phyloP scores from a whole-genome alignment of 2,113 vertebrate species.

The Apteryx mantelli region DNA sequence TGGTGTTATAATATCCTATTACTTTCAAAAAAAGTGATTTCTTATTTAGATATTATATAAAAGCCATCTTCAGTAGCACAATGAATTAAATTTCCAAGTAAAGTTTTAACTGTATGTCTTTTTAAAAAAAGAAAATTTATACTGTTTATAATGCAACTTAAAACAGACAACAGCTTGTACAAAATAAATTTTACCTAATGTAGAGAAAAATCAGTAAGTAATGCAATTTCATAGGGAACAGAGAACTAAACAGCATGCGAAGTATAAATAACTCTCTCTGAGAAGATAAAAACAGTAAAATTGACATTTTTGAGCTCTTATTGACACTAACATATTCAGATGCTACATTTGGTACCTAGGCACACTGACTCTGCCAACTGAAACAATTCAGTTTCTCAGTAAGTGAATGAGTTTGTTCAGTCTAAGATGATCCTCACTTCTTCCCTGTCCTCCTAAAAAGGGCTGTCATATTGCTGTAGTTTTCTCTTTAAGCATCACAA shows the following conservation, averaged over 20 bases:
- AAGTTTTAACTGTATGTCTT: neutral
- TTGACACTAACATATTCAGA: neutral
- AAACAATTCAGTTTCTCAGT: neutral
- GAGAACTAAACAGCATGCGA: neutral
- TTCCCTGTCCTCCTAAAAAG: neutral
- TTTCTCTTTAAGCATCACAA: neutral
- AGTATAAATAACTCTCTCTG: neutral
- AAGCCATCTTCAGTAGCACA: neutral
- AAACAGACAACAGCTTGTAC: neutral
- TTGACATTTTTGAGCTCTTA: rapidly evolving
- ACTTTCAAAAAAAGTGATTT: neutral
- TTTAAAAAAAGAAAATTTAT: neutral
- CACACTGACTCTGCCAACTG: neutral
- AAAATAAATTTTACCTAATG: neutral
- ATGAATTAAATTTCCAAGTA: neutral
- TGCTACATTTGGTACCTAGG: neutral
- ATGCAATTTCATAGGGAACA: neutral
- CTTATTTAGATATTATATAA: neutral
- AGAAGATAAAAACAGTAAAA: neutral
- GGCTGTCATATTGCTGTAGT: neutral
- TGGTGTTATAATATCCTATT: neutral
- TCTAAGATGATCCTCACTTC: neutral
- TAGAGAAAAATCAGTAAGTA: neutral
- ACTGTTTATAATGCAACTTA: neutral
- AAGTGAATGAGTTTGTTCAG: neutral